Percentiles rank a stretch among this genome's conserved stretches.
Conservation (phyloP, 2,797 vertebrate species). For the Danio kyathit region DNA sequence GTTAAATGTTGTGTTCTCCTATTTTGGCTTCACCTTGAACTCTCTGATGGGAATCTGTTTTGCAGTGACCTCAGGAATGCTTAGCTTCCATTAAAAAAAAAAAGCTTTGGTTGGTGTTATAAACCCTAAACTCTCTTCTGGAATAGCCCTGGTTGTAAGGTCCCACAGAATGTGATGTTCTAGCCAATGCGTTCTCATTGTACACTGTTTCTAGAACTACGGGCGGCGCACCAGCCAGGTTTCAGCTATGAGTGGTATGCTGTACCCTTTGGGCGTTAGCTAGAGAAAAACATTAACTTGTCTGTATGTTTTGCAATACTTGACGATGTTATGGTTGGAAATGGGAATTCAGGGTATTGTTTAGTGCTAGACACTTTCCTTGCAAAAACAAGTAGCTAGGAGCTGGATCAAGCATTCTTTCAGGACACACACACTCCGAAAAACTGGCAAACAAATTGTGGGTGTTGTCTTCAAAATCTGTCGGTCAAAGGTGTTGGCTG, state of each 20-base stretch:
- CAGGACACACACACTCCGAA: neutral
- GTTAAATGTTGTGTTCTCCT: neutral
- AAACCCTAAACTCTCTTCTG: conserved; percentile 57
- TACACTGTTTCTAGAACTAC: conserved; percentile 80
- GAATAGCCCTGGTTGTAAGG: conserved; percentile 55
- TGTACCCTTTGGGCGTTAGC: conserved; percentile 69
- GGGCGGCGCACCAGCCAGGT: conserved; percentile 69
- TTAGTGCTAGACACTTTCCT: neutral
- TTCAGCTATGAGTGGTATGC: conserved; percentile 72
- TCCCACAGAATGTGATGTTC: conserved; percentile 62
- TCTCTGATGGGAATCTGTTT: conserved; percentile 3
- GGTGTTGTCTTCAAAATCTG: neutral
- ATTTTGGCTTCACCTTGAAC: neutral
- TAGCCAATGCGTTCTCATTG: conserved; percentile 60
- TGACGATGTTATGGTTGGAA: conserved; percentile 15
- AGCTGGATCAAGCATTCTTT: neutral
- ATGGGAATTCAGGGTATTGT: conserved; percentile 8
- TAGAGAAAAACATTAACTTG: conserved; percentile 29
- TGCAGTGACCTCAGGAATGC: conserved; percentile 23
- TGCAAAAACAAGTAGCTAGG: neutral
- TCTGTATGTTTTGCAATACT: conserved; percentile 12
- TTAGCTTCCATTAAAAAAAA: conserved; percentile 51
- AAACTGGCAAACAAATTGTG: neutral
- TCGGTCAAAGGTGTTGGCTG: neutral
- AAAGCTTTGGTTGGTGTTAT: conserved; percentile 47